Conservation (phyloP, 2,888 invertebrate genomes). For the Dinocampus coccinellae region DNA sequence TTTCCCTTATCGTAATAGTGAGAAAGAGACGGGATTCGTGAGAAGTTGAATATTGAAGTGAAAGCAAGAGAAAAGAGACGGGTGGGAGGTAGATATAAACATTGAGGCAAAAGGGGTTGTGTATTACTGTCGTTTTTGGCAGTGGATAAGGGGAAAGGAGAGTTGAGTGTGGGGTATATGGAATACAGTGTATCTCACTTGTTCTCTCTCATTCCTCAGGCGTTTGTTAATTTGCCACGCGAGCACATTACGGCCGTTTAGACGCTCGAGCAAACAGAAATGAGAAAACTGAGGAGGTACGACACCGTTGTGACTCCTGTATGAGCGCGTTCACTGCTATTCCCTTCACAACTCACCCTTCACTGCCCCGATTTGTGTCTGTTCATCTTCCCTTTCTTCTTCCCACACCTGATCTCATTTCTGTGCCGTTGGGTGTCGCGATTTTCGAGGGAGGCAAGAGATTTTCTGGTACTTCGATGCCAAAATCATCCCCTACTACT, state of each 20-base stretch:
- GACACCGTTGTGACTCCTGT: conserved; percentile 36
- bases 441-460: conserved; percentile 43
- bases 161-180: conserved; percentile 25
- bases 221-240: conserved; percentile 58
- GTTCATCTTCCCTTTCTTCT: conserved; percentile 10
- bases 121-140: conserved; percentile 38
- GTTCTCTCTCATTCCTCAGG: conserved; percentile 48
- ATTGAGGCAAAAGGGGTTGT: conserved; percentile 10
- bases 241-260: conserved; percentile 51
- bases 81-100: conserved; percentile 9
- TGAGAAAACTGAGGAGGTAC: conserved; percentile 51
- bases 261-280: conserved; percentile 49
- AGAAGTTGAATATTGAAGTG: not conserved
- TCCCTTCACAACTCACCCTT: conserved; percentile 3
- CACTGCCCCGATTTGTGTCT: conserved; percentile 18
- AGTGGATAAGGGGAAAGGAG: conserved; percentile 28
- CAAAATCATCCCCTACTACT: not conserved
- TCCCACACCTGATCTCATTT: not conserved
- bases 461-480: conserved; percentile 45
- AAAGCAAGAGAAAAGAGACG: conserved; percentile 5
- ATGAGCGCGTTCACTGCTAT: conserved; percentile 14
- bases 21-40: conserved; percentile 13
- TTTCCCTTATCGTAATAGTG: conserved; percentile 25
- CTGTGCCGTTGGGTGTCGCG: conserved; percentile 30
- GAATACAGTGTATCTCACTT: conserved; percentile 38